These are phyloP conservation scores for Micrasema longulum DNA, from an alignment of 1,140 invertebrate genomes.

Conservation along the genomic window DNA sequence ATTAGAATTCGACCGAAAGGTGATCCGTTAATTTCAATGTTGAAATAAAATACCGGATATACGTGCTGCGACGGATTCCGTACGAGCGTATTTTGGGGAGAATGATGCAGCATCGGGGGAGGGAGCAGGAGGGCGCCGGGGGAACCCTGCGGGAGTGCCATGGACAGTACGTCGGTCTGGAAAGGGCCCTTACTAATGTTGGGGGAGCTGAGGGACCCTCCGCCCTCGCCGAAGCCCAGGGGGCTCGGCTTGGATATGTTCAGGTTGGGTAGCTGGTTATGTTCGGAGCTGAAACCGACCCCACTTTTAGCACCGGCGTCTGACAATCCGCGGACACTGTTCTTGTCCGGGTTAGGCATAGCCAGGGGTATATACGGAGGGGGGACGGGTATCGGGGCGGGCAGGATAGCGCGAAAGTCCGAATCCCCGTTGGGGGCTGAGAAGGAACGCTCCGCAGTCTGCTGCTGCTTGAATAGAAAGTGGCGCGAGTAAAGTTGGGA, in stretches of 20 bases:
- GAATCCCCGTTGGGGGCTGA: slow-evolving; percentile 47
- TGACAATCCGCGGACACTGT: slow-evolving; percentile 17
- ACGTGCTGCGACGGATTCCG: slow-evolving; percentile 66
- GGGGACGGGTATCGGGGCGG: slow-evolving; percentile 16
- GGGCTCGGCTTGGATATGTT: slow-evolving; percentile 58
- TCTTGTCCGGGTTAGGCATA: slow-evolving; percentile 48
- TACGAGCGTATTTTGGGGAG: slow-evolving; percentile 63
- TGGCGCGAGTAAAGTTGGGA: slow-evolving; percentile 79
- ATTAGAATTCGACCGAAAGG: slow-evolving; percentile 82
- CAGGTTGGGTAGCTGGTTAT: slow-evolving; percentile 52
- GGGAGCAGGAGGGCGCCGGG: slow-evolving; percentile 57
- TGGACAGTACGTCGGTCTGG: slow-evolving; percentile 47
- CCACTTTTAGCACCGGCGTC: slow-evolving; percentile 30
- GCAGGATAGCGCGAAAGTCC: slow-evolving; percentile 40
- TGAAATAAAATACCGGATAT: slow-evolving; percentile 81
- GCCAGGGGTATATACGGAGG: slow-evolving; percentile 49
- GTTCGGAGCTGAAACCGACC: slow-evolving; percentile 27
- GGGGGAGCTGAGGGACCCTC: slow-evolving; percentile 48
- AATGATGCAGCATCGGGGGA: slow-evolving; percentile 58
- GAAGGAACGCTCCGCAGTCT: slow-evolving; percentile 40
- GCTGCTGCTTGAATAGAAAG: slow-evolving; percentile 59
- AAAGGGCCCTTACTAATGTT: slow-evolving; percentile 37
- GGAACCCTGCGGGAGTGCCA: slow-evolving; percentile 59
- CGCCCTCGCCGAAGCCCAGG: slow-evolving; percentile 56
- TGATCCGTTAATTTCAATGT: slow-evolving; percentile 79